These are phyloP conservation scores for Pelodytes ibericus DNA, from an alignment of 2,797 vertebrate species.

Conservation along the genomic window DNA sequence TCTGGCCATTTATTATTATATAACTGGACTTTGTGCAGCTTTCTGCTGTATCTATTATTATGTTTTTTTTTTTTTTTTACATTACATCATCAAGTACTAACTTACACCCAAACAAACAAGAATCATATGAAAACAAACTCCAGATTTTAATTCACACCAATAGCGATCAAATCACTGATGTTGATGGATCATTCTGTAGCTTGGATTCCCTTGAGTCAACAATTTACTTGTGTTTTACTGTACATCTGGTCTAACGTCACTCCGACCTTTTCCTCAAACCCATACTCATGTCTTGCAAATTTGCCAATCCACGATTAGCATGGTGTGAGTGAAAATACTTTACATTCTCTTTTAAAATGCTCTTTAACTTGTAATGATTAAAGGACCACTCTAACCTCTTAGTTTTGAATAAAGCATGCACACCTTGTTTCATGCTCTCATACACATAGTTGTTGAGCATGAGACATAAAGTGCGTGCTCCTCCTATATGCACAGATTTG, in stretches of 20 bases:
- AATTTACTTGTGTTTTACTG: conserved; percentile 37
- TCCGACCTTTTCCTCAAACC: conserved; percentile 32
- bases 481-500: too few species aligned
- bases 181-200: conserved; percentile 31
- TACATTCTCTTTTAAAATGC: conserved; percentile 12
- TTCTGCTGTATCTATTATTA: neutral
- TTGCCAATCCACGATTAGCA: conserved; percentile 33
- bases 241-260: conserved; percentile 47
- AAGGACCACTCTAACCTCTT: too few species aligned
- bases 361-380: conserved; percentile 17
- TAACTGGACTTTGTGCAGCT: neutral
- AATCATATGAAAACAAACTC: conserved; percentile 6
- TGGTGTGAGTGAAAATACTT: conserved; percentile 29
- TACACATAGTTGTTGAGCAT: too few species aligned
- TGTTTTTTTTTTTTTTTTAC: neutral
- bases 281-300: conserved; percentile 38
- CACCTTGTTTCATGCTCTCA: too few species aligned
- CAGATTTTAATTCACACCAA: conserved; percentile 34
- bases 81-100: neutral
- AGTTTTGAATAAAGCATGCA: too few species aligned
- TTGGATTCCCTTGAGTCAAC: conserved; percentile 37
- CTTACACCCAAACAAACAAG: neutral
- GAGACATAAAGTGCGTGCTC: too few species aligned
- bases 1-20: neutral
- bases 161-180: conserved; percentile 23